Evolutionary conservation across 2,797 vertebrate genomes (phyloP).

Genomic region (Melanotaenia trifasciata): DNA sequence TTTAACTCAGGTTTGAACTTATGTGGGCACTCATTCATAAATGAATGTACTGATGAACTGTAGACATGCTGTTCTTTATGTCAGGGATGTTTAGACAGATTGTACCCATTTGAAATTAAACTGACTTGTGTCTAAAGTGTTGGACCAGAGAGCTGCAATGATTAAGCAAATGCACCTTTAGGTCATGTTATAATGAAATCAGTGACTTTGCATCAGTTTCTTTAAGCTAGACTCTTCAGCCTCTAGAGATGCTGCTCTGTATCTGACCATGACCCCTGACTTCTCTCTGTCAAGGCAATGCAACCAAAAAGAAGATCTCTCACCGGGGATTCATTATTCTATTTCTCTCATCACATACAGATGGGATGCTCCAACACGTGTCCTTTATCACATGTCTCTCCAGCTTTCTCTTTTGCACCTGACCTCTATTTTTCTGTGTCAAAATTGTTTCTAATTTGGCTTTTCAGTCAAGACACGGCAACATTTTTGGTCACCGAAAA

Average conservation of each 20-base stretch:
- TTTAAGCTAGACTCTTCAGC: neutral
- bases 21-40: neutral
- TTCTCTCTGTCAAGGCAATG: slow-evolving; percentile 11
- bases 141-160: neutral
- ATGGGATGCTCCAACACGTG: slow-evolving; percentile 15
- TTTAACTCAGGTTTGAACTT: neutral
- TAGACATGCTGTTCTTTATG: neutral
- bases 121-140: slow-evolving; percentile 12
- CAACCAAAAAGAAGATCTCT: slow-evolving; percentile 26
- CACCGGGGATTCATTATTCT: slow-evolving; percentile 20
- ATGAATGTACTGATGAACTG: neutral
- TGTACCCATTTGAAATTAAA: neutral
- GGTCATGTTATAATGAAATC: slow-evolving; percentile 9
- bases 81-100: neutral
- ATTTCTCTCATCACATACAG: slow-evolving; percentile 12
- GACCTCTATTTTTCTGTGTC: slow-evolving; percentile 29
- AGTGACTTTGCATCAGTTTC: slow-evolving; percentile 22
- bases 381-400: slow-evolving; percentile 12
- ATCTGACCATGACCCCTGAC: slow-evolving; percentile 42
- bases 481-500: neutral
- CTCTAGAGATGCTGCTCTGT: slow-evolving; percentile 10
- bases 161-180: neutral
- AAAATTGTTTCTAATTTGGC: neutral
- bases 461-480: neutral
- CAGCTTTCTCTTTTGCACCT: slow-evolving; percentile 24